Conservation (phyloP, 2,113 vertebrate genomes). For the Cyanoramphus novaezelandiae region DNA sequence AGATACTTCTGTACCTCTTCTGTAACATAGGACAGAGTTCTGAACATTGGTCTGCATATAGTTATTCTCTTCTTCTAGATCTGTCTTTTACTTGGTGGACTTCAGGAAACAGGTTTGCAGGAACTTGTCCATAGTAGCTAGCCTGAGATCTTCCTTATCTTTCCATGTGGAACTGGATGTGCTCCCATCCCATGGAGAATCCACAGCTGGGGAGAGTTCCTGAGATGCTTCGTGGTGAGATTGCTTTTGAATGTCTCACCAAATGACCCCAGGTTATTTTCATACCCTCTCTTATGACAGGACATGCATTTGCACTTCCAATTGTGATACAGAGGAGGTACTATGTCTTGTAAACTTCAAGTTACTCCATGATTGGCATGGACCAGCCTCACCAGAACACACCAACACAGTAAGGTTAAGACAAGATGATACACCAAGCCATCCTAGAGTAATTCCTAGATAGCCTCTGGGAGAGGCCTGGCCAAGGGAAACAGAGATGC, state of each 20-base stretch:
- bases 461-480: not conserved
- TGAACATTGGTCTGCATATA: not conserved
- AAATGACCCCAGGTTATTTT: not conserved
- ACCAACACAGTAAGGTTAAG: rapidly evolving
- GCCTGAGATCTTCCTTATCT: not conserved
- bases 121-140: not conserved
- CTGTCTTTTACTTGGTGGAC: not conserved
- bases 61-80: not conserved
- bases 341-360: not conserved
- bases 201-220: rapidly evolving
- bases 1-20: not conserved
- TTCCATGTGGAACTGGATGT: not conserved
- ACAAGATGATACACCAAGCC: not conserved
- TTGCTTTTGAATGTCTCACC: not conserved
- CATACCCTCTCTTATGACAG: not conserved
- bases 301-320: not conserved
- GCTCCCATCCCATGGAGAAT: not conserved
- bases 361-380: not conserved
- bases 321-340: not conserved
- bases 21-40: not conserved
- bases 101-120: not conserved
- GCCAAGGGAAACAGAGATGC: not conserved
- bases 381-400: not conserved
- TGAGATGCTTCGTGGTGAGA: not conserved
- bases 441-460: not conserved